Base-by-base conservation (phyloP, 2,113 vertebrate species). In the Xyrauchen texanus region DNA sequence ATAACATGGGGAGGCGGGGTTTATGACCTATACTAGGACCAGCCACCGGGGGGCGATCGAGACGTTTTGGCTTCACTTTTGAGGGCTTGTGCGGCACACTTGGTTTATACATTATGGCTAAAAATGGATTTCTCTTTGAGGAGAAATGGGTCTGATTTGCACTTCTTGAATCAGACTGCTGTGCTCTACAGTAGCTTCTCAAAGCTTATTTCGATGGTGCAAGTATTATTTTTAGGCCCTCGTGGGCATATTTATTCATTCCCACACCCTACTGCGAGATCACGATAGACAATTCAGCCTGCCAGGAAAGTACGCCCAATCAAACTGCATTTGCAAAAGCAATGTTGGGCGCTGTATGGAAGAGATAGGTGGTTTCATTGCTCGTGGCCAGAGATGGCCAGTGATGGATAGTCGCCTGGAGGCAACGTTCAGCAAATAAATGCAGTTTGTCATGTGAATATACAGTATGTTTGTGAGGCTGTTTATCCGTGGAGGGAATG, bases 331-430 rank as follows among this genome's bases (percentile, higher is more conserved):
- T 76, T 51, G 53, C 68, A 68, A 52, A 68, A 57, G 15, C 15
- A n/a, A 15, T 58, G 55, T 7, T 58, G 55, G 21, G 21, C 21
- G 21, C 21, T 34, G 3, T 34, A 34, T 34, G 21, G 21, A 1
- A 34, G 21, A 34, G 21, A n/a, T n/a, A 34, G 21, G 21, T 58
- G 5, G 9, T 62, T 73, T 77, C 63, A 45, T 53, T 51, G 21
- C 63, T 5, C 4, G 16, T 12, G 77, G 77, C 60, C 61, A 34
- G 58, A 4, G 60, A 7, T 10, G 10, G 65, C 42, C 15, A 0
- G 9, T 83, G 82, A 83, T 80, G 82, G 63, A 80, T 80, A 68
- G 15, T 13, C 52, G 61, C 68, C 78, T 21, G 64, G 67, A 51
- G 77, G 72, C 46, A 57, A 42, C 47, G 12, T 71, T 72, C 52